These are phyloP conservation scores for Tribolium madens DNA, from an alignment of 1,140 invertebrate species.

Conservation along the genomic window DNA sequence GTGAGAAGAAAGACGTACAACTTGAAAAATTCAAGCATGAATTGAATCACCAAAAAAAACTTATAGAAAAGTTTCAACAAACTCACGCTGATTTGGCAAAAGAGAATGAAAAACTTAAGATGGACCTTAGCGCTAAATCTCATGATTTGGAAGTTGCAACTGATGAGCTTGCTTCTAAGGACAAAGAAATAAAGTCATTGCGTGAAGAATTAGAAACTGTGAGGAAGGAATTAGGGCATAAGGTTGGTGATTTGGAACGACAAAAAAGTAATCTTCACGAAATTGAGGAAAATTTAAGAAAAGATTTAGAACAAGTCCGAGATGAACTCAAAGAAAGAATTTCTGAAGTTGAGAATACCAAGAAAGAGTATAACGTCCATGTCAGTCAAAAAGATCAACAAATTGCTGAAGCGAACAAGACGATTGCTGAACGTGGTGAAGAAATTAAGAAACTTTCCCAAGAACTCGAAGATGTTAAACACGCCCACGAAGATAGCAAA, in stretches of 20 bases:
- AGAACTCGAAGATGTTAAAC: constrained; percentile 66
- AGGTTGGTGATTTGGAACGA: constrained; percentile 50
- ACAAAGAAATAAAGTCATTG: constrained; percentile 65
- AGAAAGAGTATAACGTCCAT: constrained; percentile 43
- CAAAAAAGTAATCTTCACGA: constrained; percentile 54
- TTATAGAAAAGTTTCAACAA: constrained; percentile 66
- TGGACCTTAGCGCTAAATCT: constrained; percentile 70
- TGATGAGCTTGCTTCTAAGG: constrained; percentile 68
- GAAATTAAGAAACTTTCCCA: constrained; percentile 68
- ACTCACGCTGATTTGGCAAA: constrained; percentile 66
- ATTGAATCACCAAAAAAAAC: constrained; percentile 67
- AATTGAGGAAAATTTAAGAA: constrained; percentile 52
- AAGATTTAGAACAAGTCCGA: constrained; percentile 54
- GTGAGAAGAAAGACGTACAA: constrained; percentile 59
- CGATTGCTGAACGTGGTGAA: constrained; percentile 68
- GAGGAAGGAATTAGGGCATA: constrained; percentile 63
- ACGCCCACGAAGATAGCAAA: constrained; percentile 64
- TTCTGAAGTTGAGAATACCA: constrained; percentile 67
- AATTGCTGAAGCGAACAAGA: constrained; percentile 58
- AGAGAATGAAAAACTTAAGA: constrained; percentile 70
- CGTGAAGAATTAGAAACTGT: constrained; percentile 65
- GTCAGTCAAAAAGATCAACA: constrained; percentile 36
- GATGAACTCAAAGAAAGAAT: constrained; percentile 65
- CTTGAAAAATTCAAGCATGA: constrained; percentile 67
- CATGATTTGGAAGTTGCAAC: constrained; percentile 68